Conservation (phyloP, 2,888 invertebrate genomes). For the Physocephala rufipes region DNA sequence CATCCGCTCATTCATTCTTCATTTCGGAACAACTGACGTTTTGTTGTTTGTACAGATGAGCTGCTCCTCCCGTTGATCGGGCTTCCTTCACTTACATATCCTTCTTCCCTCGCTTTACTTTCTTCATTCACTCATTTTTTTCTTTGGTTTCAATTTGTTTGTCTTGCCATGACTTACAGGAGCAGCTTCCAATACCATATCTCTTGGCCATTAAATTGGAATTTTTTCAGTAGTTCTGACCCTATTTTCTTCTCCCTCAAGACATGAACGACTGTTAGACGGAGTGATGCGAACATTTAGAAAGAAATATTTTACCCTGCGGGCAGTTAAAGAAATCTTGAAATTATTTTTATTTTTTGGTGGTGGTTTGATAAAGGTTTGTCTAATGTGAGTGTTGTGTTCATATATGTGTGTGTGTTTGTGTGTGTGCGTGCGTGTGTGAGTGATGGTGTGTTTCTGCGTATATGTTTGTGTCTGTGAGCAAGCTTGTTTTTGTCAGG, state of each 20-base stretch:
- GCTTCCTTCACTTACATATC: background rate
- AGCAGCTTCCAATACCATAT: conserved; percentile 12
- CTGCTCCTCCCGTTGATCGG: background rate
- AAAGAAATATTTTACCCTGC: conserved; percentile 24
- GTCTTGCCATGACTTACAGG: background rate
- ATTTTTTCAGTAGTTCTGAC: conserved; percentile 20
- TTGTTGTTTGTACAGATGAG: too few species aligned
- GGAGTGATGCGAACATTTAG: conserved; percentile 24
- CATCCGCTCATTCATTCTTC: background rate
- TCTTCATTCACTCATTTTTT: too few species aligned
- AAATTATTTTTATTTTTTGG: background rate
- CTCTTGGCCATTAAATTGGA: conserved; percentile 32
- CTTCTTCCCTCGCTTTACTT: background rate
- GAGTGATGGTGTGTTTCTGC: background rate
- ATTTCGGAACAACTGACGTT: background rate
- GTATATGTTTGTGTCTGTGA: background rate
- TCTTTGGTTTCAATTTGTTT: background rate
- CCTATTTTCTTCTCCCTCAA: background rate
- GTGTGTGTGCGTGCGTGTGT: conserved; percentile 3
- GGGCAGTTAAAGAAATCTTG: background rate
- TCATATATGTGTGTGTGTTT: background rate
- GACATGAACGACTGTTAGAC: conserved; percentile 20
- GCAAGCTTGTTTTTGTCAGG: background rate
- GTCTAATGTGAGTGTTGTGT: background rate
- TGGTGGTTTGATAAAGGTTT: background rate